phyloP scores from a whole-genome alignment of 2,797 vertebrate genomes.

The Micrastur ruficollis region DNA sequence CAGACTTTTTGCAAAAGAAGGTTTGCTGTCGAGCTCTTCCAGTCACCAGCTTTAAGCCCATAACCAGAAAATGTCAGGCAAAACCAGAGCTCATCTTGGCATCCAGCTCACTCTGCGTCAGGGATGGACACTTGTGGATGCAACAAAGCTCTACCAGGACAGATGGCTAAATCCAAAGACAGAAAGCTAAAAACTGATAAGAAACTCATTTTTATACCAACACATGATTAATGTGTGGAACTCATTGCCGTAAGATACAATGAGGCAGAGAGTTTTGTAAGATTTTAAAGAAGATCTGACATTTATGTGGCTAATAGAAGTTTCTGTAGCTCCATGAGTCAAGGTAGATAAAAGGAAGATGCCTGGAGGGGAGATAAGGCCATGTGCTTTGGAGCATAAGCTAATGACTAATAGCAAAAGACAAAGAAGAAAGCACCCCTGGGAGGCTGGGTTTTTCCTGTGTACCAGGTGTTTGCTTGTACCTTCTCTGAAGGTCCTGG shows the following conservation, averaged over 20 bases:
- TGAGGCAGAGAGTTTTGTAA: conserved; percentile 7
- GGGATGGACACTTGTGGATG: not conserved
- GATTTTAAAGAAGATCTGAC: conserved; percentile 57
- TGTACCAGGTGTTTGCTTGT: conserved; percentile 54
- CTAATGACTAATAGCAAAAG: conserved; percentile 65
- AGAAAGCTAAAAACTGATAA: not conserved
- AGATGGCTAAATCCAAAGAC: not conserved
- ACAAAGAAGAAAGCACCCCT: conserved; percentile 61
- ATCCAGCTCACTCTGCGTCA: not conserved
- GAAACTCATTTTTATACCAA: conserved; percentile 38
- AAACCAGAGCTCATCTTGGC: not conserved
- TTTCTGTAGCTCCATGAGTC: conserved; percentile 53
- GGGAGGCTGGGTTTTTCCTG: conserved; percentile 59
- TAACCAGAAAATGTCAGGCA: not conserved
- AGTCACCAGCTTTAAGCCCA: not conserved
- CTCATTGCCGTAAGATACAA: not conserved
- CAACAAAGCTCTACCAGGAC: not conserved
- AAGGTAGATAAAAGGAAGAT: conserved; percentile 63
- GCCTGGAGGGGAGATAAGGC: conserved; percentile 62
- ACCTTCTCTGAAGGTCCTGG: conserved; percentile 59
- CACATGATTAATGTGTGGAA: conserved; percentile 9
- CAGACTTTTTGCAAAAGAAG: not conserved
- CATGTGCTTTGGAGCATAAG: conserved; percentile 60
- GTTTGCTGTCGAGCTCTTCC: not conserved
- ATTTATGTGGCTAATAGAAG: conserved; percentile 58